Percentiles rank a stretch among this genome's conserved stretches.
Conservation (phyloP, 2,797 vertebrate species). For the Rousettus madagascariensis region DNA sequence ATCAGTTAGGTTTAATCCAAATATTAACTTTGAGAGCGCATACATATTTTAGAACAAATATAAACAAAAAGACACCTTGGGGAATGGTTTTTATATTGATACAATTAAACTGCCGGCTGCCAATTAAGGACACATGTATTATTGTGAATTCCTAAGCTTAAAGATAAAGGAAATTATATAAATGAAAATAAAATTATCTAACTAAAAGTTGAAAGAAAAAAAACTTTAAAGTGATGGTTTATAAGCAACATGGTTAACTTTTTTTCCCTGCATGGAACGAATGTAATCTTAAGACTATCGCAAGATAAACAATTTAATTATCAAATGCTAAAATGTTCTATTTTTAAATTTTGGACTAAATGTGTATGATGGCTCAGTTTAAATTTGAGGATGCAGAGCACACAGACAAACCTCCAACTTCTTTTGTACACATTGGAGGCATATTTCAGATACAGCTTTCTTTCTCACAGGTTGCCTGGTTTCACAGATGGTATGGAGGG, state of each 20-base stretch:
- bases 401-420: not conserved
- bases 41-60: conserved; percentile 66
- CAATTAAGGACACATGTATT: conserved; percentile 56
- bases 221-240: not conserved
- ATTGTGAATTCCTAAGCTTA: conserved; percentile 48
- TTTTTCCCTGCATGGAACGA: not conserved
- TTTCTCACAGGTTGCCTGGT: not conserved
- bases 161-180: conserved; percentile 39
- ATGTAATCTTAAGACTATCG: not conserved
- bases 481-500: not conserved
- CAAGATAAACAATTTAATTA: not conserved
- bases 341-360: not conserved
- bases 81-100: conserved; percentile 63
- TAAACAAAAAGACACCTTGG: conserved; percentile 58
- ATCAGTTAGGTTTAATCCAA: conserved; percentile 64
- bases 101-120: conserved; percentile 65
- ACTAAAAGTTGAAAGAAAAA: conserved; percentile 5
- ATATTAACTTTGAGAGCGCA: conserved; percentile 57
- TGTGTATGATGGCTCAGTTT: not conserved
- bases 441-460: not conserved
- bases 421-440: not conserved
- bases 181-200: conserved; percentile 39
- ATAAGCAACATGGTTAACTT: not conserved
- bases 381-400: not conserved
- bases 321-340: not conserved